A percentile compares a stretch with the other conserved stretches of the same genome.
These are phyloP conservation scores for Pseudochirops cupreus DNA, from an alignment of 2,797 vertebrate genomes.

Conservation along the genomic window DNA sequence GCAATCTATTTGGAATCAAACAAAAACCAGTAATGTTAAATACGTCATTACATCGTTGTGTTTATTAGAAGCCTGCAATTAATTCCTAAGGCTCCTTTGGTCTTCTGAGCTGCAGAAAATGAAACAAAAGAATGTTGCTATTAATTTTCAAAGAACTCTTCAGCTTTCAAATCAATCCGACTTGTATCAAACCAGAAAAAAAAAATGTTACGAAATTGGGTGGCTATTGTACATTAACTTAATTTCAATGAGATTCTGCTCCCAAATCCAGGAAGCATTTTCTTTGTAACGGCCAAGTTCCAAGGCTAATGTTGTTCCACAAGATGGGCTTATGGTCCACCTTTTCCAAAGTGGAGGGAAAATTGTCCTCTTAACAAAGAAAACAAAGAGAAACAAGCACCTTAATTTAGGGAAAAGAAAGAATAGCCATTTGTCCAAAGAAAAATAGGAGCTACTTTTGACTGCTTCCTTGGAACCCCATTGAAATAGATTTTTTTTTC, in stretches of 20 bases:
- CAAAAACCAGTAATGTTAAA: slow-evolving; percentile 86
- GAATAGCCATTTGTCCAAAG: slow-evolving; percentile 21
- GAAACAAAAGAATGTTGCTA: slow-evolving; percentile 82
- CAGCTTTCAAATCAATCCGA: slow-evolving; percentile 72
- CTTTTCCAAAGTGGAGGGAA: slow-evolving; percentile 10
- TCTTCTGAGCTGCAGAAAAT: slow-evolving; percentile 81
- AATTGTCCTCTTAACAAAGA: slow-evolving; percentile 42
- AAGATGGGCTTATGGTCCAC: slow-evolving; percentile 15
- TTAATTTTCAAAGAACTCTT: slow-evolving; percentile 78
- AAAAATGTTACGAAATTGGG: slow-evolving; percentile 48
- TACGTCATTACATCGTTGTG: slow-evolving; percentile 88
- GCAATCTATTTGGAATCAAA: slow-evolving; percentile 93
- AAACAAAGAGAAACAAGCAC: slow-evolving; percentile 14
- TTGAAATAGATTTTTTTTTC: neutral
- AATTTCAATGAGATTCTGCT: slow-evolving; percentile 44
- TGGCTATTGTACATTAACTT: slow-evolving; percentile 7
- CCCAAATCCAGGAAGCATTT: neutral
- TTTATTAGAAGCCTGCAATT: slow-evolving; percentile 89
- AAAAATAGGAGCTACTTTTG: neutral
- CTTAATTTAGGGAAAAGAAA: neutral
- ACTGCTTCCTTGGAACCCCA: neutral
- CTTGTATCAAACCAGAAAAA: slow-evolving; percentile 36
- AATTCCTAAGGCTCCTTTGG: slow-evolving; percentile 84
- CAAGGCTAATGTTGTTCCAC: slow-evolving; percentile 51
- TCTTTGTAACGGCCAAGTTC: slow-evolving; percentile 20